Evolutionary conservation across 2,888 invertebrate species (phyloP), one percentile per base, ranked within the genome.

Genomic region (Neoaliturus tenellus): DNA sequence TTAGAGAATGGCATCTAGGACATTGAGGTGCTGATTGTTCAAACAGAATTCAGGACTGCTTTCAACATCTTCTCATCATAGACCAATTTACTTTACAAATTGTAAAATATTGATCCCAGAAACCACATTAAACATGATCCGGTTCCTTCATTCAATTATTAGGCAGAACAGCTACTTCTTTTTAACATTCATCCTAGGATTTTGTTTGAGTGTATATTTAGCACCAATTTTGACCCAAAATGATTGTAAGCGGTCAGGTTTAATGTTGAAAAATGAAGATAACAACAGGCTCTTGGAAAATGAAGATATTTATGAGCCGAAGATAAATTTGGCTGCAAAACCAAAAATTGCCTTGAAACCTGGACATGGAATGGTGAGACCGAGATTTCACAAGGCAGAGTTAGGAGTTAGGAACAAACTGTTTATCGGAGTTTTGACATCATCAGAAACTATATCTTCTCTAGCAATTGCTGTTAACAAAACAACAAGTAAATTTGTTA

Each of bases 301-400:
- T 31, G 82, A 83, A 8, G 91, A 91, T 80, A 91, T 91, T 55
- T 92, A 91, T 84, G 91, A 91, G 83, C 91, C 92, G 0, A 90
- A 89, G 85, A 90, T 92, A 85, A 92, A 91, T 86, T 87, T 91
- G 6, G 91, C 90, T 14, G 90, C 89, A 23, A 92, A 92, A 85
- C 91, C 91, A 0, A 89, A 89, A 41, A 90, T 89, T 75, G 91
- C 91, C 0, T 90, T 91, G 85, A 92, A 91, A 87, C 88, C 89
- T 86, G 92, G 92, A 14, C 93, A 93, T 89, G 93, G 94, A 87
- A 92, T 97, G 86, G 92, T 95, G 81, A 93, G 99, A 1, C 98
- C 98, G 0, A 93, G 98, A 28, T 99, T 98, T 91, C 98, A 98
- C 89, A 97, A 97, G 73, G 98, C 98, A 0, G 99, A 99, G 90